phyloP scores from a whole-genome alignment of 2,888 invertebrate genomes.

The Latheticus oryzae region DNA sequence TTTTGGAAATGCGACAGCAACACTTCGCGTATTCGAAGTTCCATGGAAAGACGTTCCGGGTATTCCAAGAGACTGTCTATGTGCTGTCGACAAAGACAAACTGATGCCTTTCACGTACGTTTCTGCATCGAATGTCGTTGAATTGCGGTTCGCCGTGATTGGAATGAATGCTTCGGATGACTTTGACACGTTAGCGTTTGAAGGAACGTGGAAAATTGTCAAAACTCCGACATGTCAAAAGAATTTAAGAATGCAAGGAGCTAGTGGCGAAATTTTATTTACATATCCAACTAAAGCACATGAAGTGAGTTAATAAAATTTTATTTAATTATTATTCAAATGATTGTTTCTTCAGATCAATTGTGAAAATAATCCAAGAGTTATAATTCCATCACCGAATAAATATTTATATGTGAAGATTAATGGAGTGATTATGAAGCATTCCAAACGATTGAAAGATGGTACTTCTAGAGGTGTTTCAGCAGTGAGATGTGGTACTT shows the following conservation, averaged over 20 bases:
- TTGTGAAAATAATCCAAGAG: constrained; percentile 83
- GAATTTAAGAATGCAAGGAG: constrained; percentile 77
- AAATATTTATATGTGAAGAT: constrained; percentile 85
- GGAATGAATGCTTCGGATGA: constrained; percentile 89
- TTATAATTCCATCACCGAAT: constrained; percentile 80
- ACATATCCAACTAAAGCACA: constrained; percentile 58
- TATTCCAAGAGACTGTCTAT: constrained; percentile 83
- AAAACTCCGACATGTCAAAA: constrained; percentile 77
- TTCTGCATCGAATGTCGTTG: constrained; percentile 81
- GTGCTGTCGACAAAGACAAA: constrained; percentile 70
- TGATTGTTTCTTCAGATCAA: constrained; percentile 78
- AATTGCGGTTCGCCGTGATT: constrained; percentile 83
- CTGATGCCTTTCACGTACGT: constrained; percentile 78
- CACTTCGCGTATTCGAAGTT: constrained; percentile 79
- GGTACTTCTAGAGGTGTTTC: constrained; percentile 64
- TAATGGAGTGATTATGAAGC: constrained; percentile 70
- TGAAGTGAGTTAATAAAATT: constrained; percentile 54
- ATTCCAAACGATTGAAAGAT: constrained; percentile 69
- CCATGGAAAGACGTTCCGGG: constrained; percentile 80
- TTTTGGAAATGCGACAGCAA: constrained; percentile 76
- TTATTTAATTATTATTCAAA: neutral
- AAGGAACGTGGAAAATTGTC: constrained; percentile 85
- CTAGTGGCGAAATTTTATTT: constrained; percentile 81
- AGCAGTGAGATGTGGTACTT: constrained; percentile 76
- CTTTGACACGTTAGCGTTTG: constrained; percentile 85